A percentile compares a stretch with the other conserved stretches of the same genome.
phyloP scores from a whole-genome alignment of 2,113 vertebrate genomes.

The Oriolus oriolus region DNA sequence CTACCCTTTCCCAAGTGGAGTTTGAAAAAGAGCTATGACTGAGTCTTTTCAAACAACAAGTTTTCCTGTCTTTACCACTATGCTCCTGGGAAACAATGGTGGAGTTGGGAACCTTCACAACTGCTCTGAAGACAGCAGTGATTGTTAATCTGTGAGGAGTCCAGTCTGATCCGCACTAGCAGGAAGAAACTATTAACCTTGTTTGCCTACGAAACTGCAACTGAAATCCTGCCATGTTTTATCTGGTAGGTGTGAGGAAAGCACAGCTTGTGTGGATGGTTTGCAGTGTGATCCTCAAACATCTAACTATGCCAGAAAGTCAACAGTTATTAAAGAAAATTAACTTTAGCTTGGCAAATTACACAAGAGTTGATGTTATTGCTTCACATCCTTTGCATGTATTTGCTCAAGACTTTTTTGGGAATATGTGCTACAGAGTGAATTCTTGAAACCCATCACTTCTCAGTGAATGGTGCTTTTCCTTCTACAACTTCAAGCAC shows the following conservation, averaged over 20 bases:
- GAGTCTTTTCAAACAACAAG: neutral
- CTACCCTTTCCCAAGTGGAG: neutral
- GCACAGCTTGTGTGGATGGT: neutral
- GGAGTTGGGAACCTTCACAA: neutral
- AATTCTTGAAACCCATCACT: neutral
- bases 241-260: neutral
- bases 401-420: neutral
- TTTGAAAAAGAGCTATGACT: neutral
- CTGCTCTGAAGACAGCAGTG: neutral
- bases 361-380: neutral
- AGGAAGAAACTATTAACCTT: neutral
- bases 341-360: neutral
- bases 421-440: neutral
- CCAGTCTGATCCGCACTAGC: neutral
- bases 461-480: neutral
- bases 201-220: neutral
- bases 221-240: neutral
- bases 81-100: accelerated
- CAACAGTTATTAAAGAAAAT: neutral
- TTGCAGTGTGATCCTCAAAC: neutral
- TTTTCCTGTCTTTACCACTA: neutral
- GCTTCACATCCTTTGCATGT: neutral
- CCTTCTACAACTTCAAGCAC: neutral
- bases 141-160: neutral
- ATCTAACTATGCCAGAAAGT: neutral